These are phyloP conservation scores for Macrophya annulata DNA, from an alignment of 2,888 invertebrate species.

Conservation along the genomic window DNA sequence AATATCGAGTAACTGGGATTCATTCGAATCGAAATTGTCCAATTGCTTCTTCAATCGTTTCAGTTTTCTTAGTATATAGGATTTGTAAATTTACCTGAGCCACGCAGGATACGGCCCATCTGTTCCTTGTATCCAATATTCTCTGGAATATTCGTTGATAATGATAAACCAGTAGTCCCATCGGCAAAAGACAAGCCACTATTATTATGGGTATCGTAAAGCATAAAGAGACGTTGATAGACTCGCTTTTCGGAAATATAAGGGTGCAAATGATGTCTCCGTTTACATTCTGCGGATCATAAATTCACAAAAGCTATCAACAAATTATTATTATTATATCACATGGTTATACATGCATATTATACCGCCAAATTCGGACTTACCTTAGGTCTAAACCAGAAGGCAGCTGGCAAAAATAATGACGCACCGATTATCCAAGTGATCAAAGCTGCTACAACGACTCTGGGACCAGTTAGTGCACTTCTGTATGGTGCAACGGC, in stretches of 20 bases:
- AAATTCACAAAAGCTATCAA: background rate
- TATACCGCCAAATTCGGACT: background rate
- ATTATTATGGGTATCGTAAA: constrained; percentile 81
- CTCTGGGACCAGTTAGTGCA: constrained; percentile 79
- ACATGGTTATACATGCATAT: background rate
- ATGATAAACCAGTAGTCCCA: constrained; percentile 81
- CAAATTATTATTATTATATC: background rate
- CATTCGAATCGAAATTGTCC: background rate
- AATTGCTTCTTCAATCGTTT: background rate
- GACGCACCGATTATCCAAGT: constrained; percentile 81
- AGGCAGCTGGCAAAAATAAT: constrained; percentile 80
- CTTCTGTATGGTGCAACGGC: constrained; percentile 82
- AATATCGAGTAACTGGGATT: background rate
- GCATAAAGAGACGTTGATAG: constrained; percentile 80
- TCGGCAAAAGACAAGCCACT: constrained; percentile 81
- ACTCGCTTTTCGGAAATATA: constrained; percentile 80
- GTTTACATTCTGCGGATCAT: constrained; percentile 63
- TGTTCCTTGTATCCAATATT: constrained; percentile 80
- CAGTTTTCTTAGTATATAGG: background rate
- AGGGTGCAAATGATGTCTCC: constrained; percentile 80
- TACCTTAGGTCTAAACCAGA: constrained; percentile 80
- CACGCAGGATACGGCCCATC: constrained; percentile 81
- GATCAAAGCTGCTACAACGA: constrained; percentile 76
- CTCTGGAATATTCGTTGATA: constrained; percentile 82
- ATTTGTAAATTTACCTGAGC: constrained; percentile 69